Evolutionary conservation across 2,797 vertebrate genomes (phyloP).

Genomic region (Semotilus atromaculatus): DNA sequence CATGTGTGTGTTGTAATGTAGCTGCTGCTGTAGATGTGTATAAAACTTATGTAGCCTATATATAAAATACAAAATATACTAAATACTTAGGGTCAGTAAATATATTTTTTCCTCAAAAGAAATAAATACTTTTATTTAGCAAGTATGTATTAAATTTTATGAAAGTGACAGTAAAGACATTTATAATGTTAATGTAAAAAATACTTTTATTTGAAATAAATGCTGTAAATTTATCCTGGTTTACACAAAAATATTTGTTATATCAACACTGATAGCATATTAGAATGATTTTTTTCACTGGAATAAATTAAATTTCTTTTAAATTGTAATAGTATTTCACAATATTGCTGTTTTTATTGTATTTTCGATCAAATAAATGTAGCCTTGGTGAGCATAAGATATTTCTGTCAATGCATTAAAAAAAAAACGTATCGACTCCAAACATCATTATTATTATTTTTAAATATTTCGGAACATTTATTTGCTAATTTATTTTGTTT

Average conservation of each 20-base stretch:
- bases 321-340: background rate
- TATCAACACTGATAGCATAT: background rate
- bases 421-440: background rate
- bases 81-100: background rate
- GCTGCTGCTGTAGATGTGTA: background rate
- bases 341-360: background rate
- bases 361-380: background rate
- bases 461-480: background rate
- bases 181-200: background rate
- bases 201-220: background rate
- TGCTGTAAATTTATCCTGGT: too few relatives aligned
- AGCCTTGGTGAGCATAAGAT: background rate
- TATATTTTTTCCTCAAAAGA: background rate
- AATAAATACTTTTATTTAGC: background rate
- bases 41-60: background rate
- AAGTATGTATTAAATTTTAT: background rate
- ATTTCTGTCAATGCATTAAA: background rate
- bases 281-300: background rate
- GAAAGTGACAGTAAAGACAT: background rate
- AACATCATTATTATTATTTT: background rate
- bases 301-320: background rate
- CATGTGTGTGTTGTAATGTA: background rate
- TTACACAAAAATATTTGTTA: too few relatives aligned
- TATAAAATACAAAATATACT: background rate
- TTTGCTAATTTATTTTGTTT: background rate